Percentiles rank a stretch among this genome's conserved stretches.
Conservation (phyloP, 2,113 vertebrate genomes). For the Scomber japonicus region DNA sequence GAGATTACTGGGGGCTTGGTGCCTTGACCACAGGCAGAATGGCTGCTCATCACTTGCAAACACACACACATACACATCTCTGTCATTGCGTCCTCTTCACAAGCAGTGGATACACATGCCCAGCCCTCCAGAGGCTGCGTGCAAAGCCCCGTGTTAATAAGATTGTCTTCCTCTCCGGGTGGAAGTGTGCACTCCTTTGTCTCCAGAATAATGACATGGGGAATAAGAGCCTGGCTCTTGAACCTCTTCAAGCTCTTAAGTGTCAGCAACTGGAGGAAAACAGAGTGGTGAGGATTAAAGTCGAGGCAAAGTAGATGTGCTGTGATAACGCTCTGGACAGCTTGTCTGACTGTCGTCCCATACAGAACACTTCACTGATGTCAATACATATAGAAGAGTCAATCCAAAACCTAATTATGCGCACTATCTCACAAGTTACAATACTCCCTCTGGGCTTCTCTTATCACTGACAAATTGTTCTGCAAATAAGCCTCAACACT, state of each 20-base stretch:
- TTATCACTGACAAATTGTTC: neutral
- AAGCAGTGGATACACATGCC: conserved; percentile 2
- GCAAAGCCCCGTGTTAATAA: conserved; percentile 60
- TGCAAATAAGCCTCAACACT: neutral
- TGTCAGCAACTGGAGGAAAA: conserved; percentile 50
- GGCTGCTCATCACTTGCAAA: conserved; percentile 41
- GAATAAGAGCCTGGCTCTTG: conserved; percentile 60
- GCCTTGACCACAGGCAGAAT: conserved; percentile 55
- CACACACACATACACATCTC: conserved; percentile 18
- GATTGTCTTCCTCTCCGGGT: conserved; percentile 50
- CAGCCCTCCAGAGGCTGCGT: conserved; percentile 34
- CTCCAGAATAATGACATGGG: conserved; percentile 56
- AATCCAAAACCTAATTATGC: neutral
- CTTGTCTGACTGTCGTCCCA: conserved; percentile 1
- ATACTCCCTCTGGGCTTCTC: neutral
- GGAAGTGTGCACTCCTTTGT: conserved; percentile 59
- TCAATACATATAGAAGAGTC: neutral
- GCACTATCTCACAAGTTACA: neutral
- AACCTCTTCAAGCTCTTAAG: conserved; percentile 60
- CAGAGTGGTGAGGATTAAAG: conserved; percentile 39
- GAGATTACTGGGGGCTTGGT: conserved; percentile 68
- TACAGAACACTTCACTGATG: conserved; percentile 39
- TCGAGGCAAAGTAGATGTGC: conserved; percentile 34
- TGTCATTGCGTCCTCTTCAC: conserved; percentile 29
- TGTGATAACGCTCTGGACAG: conserved; percentile 19